Base-by-base conservation (phyloP, 2,113 vertebrate genomes). In the Cromileptes altivelis region DNA sequence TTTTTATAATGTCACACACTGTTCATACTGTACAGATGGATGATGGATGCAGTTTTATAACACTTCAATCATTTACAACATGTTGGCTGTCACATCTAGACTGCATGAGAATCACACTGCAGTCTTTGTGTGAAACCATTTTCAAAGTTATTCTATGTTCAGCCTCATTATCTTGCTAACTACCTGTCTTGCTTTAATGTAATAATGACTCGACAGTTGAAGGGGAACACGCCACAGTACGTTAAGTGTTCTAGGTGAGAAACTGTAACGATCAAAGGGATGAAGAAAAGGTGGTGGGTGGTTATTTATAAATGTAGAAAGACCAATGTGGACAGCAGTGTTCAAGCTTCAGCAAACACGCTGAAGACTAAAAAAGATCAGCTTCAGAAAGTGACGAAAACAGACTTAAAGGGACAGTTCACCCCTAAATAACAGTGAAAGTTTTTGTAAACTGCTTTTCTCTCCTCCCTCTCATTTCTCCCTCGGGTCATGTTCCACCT, bases 401-500 rank as follows among this genome's bases (percentile, higher is more conserved):
- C 40, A 45, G 19, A 14, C 57, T 27, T 27, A 27, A 27, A 27
- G 27, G 27, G 27, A 27, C 27, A 27, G 27, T 27, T 27, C 27
- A 27, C 27, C 27, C 27, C 27, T 3, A 27, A 27, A 27, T 27
- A 27, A 27, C 27, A 4, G 21, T 8, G 0, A 15, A 30, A 55
- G 17, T 1, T 12, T 52, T 7, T 19, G 37, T n/a, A 50, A 40
- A 58, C 17, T 8, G 4, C 0, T 9, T 47, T 45, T 37, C 45
- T n/a, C 69, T 15, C 25, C 37, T 49, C 50, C n/a, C 11, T 27
- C 69, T 72, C 75, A 25, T 33, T 57, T 18, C 57, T 68, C 55
- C 71, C 76, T 50, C 75, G 19, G 70, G 52, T 87, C 70, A 11
- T 40, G 25, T 70, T 79, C 64, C 52, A 27, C 70, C 70, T 86